Evolutionary conservation across 1,140 invertebrate species (phyloP), one percentile per base, ranked within the genome.

Genomic region (Hylaeus anthracinus): DNA sequence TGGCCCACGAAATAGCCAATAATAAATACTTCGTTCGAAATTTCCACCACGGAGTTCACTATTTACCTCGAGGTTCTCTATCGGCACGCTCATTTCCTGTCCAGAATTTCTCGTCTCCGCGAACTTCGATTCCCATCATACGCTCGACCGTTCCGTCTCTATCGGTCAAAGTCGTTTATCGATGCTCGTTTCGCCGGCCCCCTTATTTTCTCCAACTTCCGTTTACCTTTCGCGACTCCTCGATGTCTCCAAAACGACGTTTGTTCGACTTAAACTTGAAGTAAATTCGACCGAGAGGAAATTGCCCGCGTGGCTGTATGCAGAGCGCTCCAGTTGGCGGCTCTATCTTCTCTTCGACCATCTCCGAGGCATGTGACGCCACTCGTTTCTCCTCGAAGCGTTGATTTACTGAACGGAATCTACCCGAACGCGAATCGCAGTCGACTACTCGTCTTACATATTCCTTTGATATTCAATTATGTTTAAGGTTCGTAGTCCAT

Each of bases 261-360:
- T 86, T 82, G 83, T 86, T 71, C 78, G 73, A 86, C 45, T 85
- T 82, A 79, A 79, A 71, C 82, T 61, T 60, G 72, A 86, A 83
- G 80, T 86, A 86, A 82, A 86, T 86, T 73, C 78, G 69, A 70
- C 64, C 76, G 69, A 43, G 67, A 72, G 72, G 75, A 80, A 86
- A 86, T 85, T 85, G 79, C 71, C 64, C 58, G 81, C 79, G 26
- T 63, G 75, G 74, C 55, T 82, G 60, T 71, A 73, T 43, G 75
- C 43, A 66, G 53, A 60, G 60, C 53, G 66, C 48, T 41, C 48
- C 41, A 63, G 48, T 5, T 51, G 37, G 60, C 26, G 71, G 64
- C 37, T 63, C 56, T 63, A 58, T 71, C 63, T 61, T 48, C 39
- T 9, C 14, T 12, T 26, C 61, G 78, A 56, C 53, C 73, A 55